Evolutionary conservation across 2,888 invertebrate species (phyloP), one percentile per base, ranked within the genome.

Genomic region (Ochropleura plecta): DNA sequence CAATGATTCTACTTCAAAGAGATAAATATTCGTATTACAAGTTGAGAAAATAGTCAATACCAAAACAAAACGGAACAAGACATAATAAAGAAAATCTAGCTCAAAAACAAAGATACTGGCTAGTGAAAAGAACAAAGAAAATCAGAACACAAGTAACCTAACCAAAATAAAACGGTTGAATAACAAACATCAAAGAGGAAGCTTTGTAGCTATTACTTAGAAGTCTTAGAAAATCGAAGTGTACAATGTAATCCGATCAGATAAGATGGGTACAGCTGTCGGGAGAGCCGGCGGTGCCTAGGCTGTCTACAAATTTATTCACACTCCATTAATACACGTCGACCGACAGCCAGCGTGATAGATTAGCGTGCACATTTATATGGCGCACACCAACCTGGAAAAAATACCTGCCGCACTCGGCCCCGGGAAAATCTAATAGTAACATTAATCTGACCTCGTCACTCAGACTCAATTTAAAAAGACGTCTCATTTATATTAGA

Each of bases 271-370:
- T 85, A 81, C 80, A 85, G 77, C 79, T 83, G 82, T 82, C 77
- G 79, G 63, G 51, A 73, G 72, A 76, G 72, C 78, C 48, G 70
- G 76, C 73, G 77, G 60, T 78, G 65, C 79, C 84, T 87, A 83
- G 82, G 86, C 85, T 89, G 89, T 89, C 89, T 91, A 91, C 91
- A 92, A 92, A 93, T 93, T 90, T 93, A 94, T 94, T 94, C 94
- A 90, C 90, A 91, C 90, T 92, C 93, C 94, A 94, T 94, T 93
- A 93, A 93, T 93, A 93, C 90, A 89, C 91, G 93, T 93, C 93
- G 88, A 86, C 90, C 89, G 89, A 89, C 90, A 90, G 88, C 86
- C 87, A 88, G 85, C 90, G 92, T 93, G 93, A 94, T 93, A 91
- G 92, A 94, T 94, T 92, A 91, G 88, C 88, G 88, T 85, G 90